Evolutionary conservation across 2,113 vertebrate species (phyloP), one percentile per base, ranked within the genome.

Genomic region (Zosterops hypoxanthus): DNA sequence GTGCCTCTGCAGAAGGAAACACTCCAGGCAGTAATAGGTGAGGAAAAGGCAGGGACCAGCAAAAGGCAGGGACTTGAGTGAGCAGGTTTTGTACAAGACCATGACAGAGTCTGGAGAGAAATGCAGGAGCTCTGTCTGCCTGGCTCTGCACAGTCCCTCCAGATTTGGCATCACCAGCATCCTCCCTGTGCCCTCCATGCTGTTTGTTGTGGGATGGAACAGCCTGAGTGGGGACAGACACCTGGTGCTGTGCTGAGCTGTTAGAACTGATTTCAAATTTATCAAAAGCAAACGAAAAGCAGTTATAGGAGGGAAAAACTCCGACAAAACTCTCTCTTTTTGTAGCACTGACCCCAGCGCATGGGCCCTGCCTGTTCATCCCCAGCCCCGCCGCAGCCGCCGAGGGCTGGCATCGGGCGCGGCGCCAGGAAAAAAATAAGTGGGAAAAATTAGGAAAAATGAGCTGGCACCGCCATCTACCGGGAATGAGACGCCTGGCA

Each of bases 391-490:
- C 65, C 42, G 34, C 85, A 50, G 57, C 65, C 31, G 66, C 69
- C 14, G 12, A 11, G 26, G 19, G 56, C 31, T 22, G 84, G 81
- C 36, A 47, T 24, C 9, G 12, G 24, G 66, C 8, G 8, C 79
- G 19, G 49, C 28, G 24, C 79, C 79, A 5, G 71, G 68, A 3
- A 5, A 13, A 60, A 61, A 41, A 11, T 0, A 36, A 5, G 11
- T 3, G 3, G 12, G 2, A 36, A 33, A 75, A 34, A 8, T 3
- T 3, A 31, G 33, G 73, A 92, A 92, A 96, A 96, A 96, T 92
- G 85, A 88, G 46, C 82, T 72, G 88, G 76, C 95, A 93, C 33
- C 55, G 96, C 96, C 96, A 97, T 92, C 96, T 97, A 69, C 94
- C 75, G 96, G 93, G 87, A 16, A 16, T 8, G 73, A 47, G 41